Base-by-base conservation (phyloP, 2,888 invertebrate species). In the Drosophila anomalata region DNA sequence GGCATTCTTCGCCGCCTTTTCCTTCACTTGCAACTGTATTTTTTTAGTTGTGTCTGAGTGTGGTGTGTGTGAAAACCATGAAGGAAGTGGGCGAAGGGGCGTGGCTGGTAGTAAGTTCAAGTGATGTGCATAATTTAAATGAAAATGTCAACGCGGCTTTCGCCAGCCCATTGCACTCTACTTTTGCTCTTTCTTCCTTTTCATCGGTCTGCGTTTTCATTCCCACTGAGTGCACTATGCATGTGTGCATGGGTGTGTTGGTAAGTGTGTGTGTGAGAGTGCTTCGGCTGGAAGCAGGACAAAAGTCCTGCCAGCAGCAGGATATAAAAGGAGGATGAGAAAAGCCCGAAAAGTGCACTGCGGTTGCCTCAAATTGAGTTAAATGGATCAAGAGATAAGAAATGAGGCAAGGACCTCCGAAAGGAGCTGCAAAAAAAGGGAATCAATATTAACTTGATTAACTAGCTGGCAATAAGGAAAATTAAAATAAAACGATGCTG, bases 111-210 rank as follows among this genome's bases (percentile, higher is more conserved):
- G 77, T 81, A 80, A 84, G 84, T 88, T 86, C 84, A 88, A 88
- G 78, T 81, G 85, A 86, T 88, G 88, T 86, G 87, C 85, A 86
- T 86, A 88, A 86, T 86, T 86, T 88, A 86, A 86, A 86, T 86
- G 87, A 88, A 86, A 86, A 86, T 86, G 85, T 86, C 85, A 86
- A 73, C 88, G 85, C 87, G 86, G 82, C 81, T 88, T 88, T 84
- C 87, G 77, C 76, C 87, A 84, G 77, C 76, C 84, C 85, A 67
- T 81, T 82, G 87, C 87, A 62, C 55, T 70, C 62, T 52, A 41
- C 72, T 71, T 53, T 51, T 20, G 42, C 71, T 33, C 61, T 41
- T 56, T 48, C 42, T 24, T 65, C 24, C 57, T 31, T 61, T 58
- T 59, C 72, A 65, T 71, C 39, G 72, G 51, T 54, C 60, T 56